Evolutionary conservation across 2,797 vertebrate species (phyloP), one percentile per base, ranked within the genome.

Genomic region (Arnoldichthys spilopterus): DNA sequence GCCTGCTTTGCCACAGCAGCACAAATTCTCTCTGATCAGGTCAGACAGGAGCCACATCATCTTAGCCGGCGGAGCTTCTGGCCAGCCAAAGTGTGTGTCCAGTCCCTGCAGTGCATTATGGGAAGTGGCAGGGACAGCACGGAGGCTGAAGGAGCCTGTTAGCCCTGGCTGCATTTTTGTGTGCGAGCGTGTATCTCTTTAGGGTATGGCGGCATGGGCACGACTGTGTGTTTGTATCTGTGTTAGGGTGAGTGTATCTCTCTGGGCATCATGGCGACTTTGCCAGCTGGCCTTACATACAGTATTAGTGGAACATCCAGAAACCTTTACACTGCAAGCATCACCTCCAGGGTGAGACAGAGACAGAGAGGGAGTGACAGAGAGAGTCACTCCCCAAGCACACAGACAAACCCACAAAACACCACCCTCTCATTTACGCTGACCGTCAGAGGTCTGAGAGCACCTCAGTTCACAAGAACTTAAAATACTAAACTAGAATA

Each of bases 231-330:
- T 78, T 51, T 70, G 63, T 87, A 24, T 61, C 20, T 61, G 26
- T 18, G 34, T 26, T 8, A 30, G 61, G 34, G 71, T 62, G 62
- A 32, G 53, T 34, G 43, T 71, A 51, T 69, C 62, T 71, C 54
- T 82, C 53, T 67, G 64, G 85, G 77, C 87, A 83, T 54, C 47
- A 74, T 15, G n/a, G 32, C 86, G 84, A 88, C 90, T 85, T 78
- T 86, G 86, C 87, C 89, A 89, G 90, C 73, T 85, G 85, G 85
- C 77, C 30, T 74, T 26, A 72, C 62, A 77, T 78, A 92, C 83
- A 86, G 88, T 88, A 87, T 85, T 85, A 80, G 84, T 84, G 82
- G 88, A 87, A 89, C 83, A 87, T 92, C 88, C 88, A 90, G 85
- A 90, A 86, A 87, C 89, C 56, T 79, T 78, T 73, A 84, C 76